A percentile compares a stretch with the other conserved stretches of the same genome.
Evolutionary conservation across 1,140 invertebrate genomes (phyloP).

Genomic region (Notospermus geniculatus): DNA sequence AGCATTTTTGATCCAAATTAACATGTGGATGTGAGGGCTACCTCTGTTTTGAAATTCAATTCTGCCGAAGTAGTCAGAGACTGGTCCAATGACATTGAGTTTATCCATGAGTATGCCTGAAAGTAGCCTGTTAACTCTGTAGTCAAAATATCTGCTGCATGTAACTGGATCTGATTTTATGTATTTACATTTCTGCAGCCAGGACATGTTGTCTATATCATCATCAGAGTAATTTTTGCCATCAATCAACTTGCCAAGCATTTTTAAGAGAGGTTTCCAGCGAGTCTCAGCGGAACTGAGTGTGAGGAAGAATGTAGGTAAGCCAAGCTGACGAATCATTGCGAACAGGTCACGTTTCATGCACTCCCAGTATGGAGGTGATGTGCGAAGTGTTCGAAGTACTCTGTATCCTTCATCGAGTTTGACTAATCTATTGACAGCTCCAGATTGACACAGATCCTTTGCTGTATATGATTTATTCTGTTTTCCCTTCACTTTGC

Average conservation of each 20-base stretch:
- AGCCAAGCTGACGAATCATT: conserved; percentile 26
- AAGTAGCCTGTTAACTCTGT: too few relatives aligned
- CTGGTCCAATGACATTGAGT: conserved; percentile 21
- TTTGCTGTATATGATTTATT: conserved; percentile 24
- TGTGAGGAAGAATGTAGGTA: too few relatives aligned
- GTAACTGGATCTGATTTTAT: conserved; percentile 26
- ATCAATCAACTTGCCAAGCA: conserved; percentile 19
- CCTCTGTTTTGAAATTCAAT: too few relatives aligned
- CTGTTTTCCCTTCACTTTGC: conserved; percentile 21
- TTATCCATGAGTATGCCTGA: conserved; percentile 16
- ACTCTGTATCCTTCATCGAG: conserved; percentile 29
- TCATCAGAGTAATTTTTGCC: too few relatives aligned
- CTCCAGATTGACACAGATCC: conserved; percentile 15
- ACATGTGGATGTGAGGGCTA: conserved; percentile 55
- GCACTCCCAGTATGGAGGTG: conserved; percentile 26
- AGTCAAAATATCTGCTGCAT: conserved; percentile 26
- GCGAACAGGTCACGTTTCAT: conserved; percentile 27
- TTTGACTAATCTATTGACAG: conserved; percentile 18
- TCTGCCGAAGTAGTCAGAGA: too few relatives aligned
- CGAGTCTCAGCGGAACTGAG: too few relatives aligned
- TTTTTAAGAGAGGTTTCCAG: conserved; percentile 20
- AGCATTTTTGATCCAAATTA: conserved; percentile 55
- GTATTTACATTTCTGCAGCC: conserved; percentile 17
- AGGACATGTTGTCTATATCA: conserved; percentile 19
- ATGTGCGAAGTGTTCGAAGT: conserved; percentile 26